Base-by-base conservation (phyloP, 2,888 invertebrate species). In the Sympetrum striolatum region DNA sequence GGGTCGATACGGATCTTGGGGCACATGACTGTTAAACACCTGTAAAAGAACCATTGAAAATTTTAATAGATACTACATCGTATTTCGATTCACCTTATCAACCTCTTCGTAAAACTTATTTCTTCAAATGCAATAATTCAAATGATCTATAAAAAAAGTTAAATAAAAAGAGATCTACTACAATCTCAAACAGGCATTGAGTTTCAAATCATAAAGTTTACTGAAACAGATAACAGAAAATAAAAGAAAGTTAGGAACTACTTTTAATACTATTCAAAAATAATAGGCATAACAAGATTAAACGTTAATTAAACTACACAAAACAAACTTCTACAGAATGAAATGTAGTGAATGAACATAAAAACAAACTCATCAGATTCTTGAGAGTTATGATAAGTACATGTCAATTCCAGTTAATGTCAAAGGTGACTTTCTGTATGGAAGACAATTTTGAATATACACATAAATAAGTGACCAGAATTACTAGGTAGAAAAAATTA, bases 11-110 rank as follows among this genome's bases (percentile, higher is more conserved):
- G 97, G 96, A 95, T 98, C 98, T 96, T 96, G 97, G 95, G 97
- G 96, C 96, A 97, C 97, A 96, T 98, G 98, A 96, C 97, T 98
- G 96, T 98, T 98, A 96, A 97, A 98, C 94, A 98, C 97, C 98
- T 98, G 96, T 94, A 97, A 96, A 90, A 81, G 60, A 81, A 79
- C n/a, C 90, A 90, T 79, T 25, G 31, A 73, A 58, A 80, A 90
- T 81, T 86, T 60, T 86, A 86, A 60, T 86, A 64, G n/a, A 35
- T 8, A 14, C 60, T 64, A 31, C 2, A 48, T 31, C 18, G 53
- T 53, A 53, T 53, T 53, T 18, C 18, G 53, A 53, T 53, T 53
- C 53, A 53, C 53, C 53, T 53, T 18, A 53, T 53, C 53, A 18
- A 53, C 53, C 15, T 53, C 53, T 18, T 53, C 2, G 73, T 22